These are phyloP conservation scores for Orchestia grillus DNA, from an alignment of 1,140 invertebrate genomes.

Conservation along the genomic window DNA sequence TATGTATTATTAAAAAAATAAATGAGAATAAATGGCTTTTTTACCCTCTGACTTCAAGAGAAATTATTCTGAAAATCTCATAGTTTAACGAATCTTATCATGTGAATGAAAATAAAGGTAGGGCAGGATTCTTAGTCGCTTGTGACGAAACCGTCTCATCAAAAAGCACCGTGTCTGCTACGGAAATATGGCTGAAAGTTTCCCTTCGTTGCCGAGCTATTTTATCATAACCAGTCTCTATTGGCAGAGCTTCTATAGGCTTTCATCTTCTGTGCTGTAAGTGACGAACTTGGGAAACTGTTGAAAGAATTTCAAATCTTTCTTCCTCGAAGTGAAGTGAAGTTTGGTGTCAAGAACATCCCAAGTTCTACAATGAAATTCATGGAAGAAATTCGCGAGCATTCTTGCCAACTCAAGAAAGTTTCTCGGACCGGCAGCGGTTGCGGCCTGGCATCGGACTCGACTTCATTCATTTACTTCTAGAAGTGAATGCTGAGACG, in stretches of 20 bases:
- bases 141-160: neutral
- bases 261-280: neutral
- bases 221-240: neutral
- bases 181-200: neutral
- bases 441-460: neutral
- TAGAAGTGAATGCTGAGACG: neutral
- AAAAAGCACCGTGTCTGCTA: neutral
- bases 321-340: neutral
- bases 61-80: too few relatives aligned
- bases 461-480: neutral
- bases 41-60: too few relatives aligned
- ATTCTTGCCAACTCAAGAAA: neutral
- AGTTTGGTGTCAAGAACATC: slow-evolving; percentile 1
- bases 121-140: neutral
- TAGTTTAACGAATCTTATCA: neutral
- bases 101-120: neutral
- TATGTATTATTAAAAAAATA: too few relatives aligned
- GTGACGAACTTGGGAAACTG: neutral
- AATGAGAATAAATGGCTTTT: too few relatives aligned
- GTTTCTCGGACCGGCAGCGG: neutral
- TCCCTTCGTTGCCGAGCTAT: neutral
- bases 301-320: neutral
- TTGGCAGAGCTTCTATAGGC: neutral
- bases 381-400: neutral
- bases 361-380: neutral